phyloP scores from a whole-genome alignment of 1,140 invertebrate genomes.

The Caerostris extrusa region DNA sequence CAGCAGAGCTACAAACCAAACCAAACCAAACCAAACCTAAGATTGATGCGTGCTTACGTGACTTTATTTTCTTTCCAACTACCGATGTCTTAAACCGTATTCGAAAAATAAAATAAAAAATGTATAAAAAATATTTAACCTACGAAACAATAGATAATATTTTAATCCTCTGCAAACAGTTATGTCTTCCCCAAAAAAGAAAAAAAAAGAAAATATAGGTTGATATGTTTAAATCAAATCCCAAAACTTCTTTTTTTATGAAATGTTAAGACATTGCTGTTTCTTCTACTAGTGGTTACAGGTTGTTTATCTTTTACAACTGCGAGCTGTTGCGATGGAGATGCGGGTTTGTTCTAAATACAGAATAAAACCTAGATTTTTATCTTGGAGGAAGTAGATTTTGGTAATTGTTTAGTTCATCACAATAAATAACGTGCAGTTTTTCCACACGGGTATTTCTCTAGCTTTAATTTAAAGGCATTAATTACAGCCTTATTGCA shows the following conservation, averaged over 20 bases:
- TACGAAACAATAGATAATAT: not conserved
- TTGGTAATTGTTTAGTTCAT: not conserved
- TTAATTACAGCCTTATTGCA: not conserved
- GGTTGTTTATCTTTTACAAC: not conserved
- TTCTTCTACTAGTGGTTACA: not conserved
- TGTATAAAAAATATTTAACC: too few species aligned
- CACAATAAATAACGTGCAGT: not conserved
- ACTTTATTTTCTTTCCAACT: too few species aligned
- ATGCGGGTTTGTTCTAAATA: conserved; percentile 7
- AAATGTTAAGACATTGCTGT: not conserved
- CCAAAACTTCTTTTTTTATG: too few species aligned
- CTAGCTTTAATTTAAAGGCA: not conserved
- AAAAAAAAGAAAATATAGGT: not conserved
- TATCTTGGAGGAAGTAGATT: not conserved
- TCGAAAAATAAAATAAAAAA: too few species aligned
- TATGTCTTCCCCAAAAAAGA: not conserved
- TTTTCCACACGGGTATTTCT: not conserved
- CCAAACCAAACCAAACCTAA: too few species aligned
- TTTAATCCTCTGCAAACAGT: not conserved
- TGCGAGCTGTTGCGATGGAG: not conserved
- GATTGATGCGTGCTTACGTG: too few species aligned
- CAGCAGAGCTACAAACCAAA: too few species aligned
- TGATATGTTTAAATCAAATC: not conserved
- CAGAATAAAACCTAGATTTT: not conserved
- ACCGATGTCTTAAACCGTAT: too few species aligned